These are phyloP conservation scores for Coenobita brevimanus DNA, from an alignment of 1,140 invertebrate genomes.

Conservation along the genomic window DNA sequence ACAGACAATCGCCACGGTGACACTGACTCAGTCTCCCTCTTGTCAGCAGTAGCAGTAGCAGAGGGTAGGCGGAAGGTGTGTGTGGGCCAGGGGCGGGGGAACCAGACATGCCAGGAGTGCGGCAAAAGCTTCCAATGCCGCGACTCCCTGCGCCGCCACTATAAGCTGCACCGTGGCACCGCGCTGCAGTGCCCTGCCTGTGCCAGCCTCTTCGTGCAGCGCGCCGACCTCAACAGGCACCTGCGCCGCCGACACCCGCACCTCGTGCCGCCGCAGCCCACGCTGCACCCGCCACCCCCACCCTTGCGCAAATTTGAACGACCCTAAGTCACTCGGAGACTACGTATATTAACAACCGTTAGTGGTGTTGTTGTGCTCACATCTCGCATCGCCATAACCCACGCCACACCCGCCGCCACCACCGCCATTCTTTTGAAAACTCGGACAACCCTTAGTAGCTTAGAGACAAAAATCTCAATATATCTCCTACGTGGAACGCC, in stretches of 20 bases:
- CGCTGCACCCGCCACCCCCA: background rate
- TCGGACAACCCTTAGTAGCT: too few species aligned
- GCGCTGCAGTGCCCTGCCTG: conserved; percentile 79
- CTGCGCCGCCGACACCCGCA: conserved; percentile 74
- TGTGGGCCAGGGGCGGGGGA: background rate
- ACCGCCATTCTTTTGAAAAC: too few species aligned
- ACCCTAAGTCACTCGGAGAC: background rate
- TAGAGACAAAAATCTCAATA: too few species aligned
- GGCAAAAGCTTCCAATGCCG: conserved; percentile 81
- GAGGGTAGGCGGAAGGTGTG: conserved; percentile 11
- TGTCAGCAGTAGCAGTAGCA: conserved; percentile 47
- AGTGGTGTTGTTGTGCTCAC: too few species aligned
- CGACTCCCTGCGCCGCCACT: conserved; percentile 82
- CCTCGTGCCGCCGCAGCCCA: background rate
- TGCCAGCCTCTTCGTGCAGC: conserved; percentile 79
- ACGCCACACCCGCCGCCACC: too few species aligned
- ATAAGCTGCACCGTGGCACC: conserved; percentile 76
- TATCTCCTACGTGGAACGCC: too few species aligned
- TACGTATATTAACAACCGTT: too few species aligned
- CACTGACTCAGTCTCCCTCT: conserved; percentile 41
- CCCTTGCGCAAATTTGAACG: background rate
- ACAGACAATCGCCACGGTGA: background rate
- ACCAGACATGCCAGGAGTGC: conserved; percentile 79
- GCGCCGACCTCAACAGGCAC: conserved; percentile 81
- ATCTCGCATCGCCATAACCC: too few species aligned